Conservation (phyloP, 92 coral and sea anemone species). For the Palythoa grandis region DNA sequence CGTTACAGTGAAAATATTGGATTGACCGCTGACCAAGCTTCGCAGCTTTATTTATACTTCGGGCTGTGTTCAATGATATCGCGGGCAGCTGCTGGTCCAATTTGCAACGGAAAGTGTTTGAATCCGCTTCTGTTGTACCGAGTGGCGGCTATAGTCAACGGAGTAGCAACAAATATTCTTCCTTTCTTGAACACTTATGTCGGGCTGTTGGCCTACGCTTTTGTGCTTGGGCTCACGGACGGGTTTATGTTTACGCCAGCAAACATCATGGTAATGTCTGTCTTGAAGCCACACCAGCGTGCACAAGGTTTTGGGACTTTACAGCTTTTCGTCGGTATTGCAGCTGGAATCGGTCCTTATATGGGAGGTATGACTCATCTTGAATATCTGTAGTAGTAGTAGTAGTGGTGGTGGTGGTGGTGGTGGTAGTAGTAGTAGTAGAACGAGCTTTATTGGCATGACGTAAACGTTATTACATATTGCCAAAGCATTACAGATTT, state of each 20-base stretch:
- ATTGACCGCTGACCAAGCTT: conserved; percentile 36
- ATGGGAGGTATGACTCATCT: conserved; percentile 49
- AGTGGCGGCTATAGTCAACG: conserved; percentile 31
- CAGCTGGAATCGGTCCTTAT: conserved; percentile 41
- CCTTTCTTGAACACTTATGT: conserved; percentile 29
- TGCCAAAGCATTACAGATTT: too few relatives aligned
- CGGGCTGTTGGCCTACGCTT: conserved; percentile 39
- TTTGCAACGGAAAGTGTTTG: conserved; percentile 38
- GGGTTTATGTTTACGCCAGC: conserved; percentile 40
- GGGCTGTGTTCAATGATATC: conserved; percentile 46
- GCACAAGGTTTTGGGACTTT: conserved; percentile 46
- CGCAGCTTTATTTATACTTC: conserved; percentile 48
- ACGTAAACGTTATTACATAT: too few relatives aligned
- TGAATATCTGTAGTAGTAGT: background rate
- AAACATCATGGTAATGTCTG: conserved; percentile 27
- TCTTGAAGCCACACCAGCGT: conserved; percentile 24
- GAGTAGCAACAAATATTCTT: conserved; percentile 39
- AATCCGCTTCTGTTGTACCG: conserved; percentile 34
- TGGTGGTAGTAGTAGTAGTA: too few relatives aligned
- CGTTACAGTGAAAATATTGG: conserved; percentile 51
- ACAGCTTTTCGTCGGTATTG: conserved; percentile 1
- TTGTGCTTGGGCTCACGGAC: conserved; percentile 50
- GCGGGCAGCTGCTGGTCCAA: conserved; percentile 51
- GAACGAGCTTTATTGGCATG: too few relatives aligned
- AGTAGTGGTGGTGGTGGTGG: too few relatives aligned